These are phyloP conservation scores for Pseudochirops cupreus DNA, from an alignment of 2,797 vertebrate genomes.

Conservation along the genomic window DNA sequence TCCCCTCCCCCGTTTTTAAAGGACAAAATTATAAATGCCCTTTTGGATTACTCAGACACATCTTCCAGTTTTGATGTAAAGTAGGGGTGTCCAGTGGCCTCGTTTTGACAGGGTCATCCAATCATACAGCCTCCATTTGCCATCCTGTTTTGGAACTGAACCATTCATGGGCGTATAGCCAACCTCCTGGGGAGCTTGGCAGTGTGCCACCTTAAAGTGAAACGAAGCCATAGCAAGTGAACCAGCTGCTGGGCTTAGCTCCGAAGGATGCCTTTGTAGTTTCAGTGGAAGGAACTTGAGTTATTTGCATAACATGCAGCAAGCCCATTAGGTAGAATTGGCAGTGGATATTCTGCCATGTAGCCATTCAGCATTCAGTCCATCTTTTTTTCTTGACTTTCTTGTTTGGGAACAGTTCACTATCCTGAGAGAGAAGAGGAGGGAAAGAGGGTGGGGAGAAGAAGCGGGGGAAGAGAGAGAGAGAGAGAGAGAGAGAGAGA, in stretches of 20 bases:
- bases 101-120: constrained; percentile 63
- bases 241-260: constrained; percentile 74
- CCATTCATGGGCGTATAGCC: constrained; percentile 45
- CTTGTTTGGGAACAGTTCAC: constrained; percentile 49
- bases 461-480: too few species aligned
- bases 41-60: constrained; percentile 61
- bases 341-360: constrained; percentile 8
- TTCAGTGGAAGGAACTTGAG: constrained; percentile 78
- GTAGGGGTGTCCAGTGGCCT: constrained; percentile 24
- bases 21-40: constrained; percentile 53
- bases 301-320: constrained; percentile 83
- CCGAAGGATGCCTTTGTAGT: constrained; percentile 80
- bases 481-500: not conserved
- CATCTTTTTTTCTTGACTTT: constrained; percentile 51
- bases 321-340: constrained; percentile 74
- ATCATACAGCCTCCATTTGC: constrained; percentile 61
- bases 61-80: constrained; percentile 62
- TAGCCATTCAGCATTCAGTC: constrained; percentile 31
- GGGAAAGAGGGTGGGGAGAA: not conserved
- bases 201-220: constrained; percentile 62
- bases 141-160: constrained; percentile 59
- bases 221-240: constrained; percentile 70
- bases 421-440: not conserved
- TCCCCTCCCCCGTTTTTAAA: constrained; percentile 53
- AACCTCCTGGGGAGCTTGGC: constrained; percentile 72